Conservation (phyloP, 2,888 invertebrate genomes). For the Ophioninae sp. region DNA sequence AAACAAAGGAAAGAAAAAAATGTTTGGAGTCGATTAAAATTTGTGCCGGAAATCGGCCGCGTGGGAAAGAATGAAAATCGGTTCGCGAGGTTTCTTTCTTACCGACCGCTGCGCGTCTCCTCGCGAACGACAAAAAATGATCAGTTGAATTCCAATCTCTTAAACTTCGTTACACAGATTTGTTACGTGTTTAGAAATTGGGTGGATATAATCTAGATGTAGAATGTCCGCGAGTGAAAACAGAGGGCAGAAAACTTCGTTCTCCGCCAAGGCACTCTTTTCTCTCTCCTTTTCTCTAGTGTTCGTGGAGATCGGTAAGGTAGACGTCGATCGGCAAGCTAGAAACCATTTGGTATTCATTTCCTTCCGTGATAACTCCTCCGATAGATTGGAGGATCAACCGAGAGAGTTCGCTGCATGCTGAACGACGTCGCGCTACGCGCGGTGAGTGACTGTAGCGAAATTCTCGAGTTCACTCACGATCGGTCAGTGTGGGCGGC, state of each 20-base stretch:
- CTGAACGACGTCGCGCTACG: not conserved
- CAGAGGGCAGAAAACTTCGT: constrained; percentile 65
- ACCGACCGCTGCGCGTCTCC: not conserved
- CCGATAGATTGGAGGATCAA: constrained; percentile 42
- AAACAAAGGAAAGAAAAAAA: not conserved
- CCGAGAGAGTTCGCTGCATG: constrained; percentile 35
- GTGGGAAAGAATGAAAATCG: not conserved
- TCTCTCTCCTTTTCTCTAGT: not conserved
- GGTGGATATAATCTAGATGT: not conserved
- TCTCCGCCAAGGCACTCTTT: constrained; percentile 2
- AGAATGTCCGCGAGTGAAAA: not conserved
- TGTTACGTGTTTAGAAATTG: not conserved
- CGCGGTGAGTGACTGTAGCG: not conserved
- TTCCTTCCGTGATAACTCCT: constrained; percentile 12
- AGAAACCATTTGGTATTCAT: constrained; percentile 50
- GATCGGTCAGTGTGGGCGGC: constrained; percentile 72
- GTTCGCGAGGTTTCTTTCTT: not conserved
- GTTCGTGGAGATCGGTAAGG: constrained; percentile 60
- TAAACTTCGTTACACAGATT: not conserved
- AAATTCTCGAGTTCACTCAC: constrained; percentile 58
- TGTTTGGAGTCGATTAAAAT: not conserved
- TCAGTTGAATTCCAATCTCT: not conserved
- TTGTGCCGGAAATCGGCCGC: not conserved
- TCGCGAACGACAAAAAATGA: not conserved
- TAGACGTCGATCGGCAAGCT: constrained; percentile 64